Evolutionary conservation across 2,888 invertebrate genomes (phyloP).

Genomic region (Thymelicus acteon): DNA sequence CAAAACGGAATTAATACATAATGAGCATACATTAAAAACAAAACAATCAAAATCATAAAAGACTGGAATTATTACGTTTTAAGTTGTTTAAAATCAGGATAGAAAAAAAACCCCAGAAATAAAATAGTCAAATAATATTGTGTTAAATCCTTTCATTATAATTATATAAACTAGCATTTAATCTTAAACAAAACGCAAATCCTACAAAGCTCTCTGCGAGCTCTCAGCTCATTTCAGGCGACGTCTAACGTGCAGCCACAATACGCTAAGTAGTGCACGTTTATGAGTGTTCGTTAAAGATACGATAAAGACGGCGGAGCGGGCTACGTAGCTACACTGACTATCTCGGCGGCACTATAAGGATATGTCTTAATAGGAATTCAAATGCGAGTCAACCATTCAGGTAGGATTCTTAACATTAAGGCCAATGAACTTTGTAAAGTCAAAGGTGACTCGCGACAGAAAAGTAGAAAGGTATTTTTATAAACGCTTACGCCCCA

Average conservation of each 20-base stretch:
- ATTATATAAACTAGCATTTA: background rate
- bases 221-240: slow-evolving; percentile 59
- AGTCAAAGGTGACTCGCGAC: background rate
- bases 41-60: too few species aligned
- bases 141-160: too few species aligned
- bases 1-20: too few species aligned
- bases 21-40: too few species aligned
- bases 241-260: slow-evolving; percentile 53
- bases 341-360: slow-evolving; percentile 39
- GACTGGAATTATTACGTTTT: too few species aligned
- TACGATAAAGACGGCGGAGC: slow-evolving; percentile 80
- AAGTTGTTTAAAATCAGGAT: too few species aligned
- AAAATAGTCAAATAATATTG: too few species aligned
- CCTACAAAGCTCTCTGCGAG: slow-evolving; percentile 58
- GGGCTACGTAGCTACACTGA: slow-evolving; percentile 70
- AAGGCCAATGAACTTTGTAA: background rate
- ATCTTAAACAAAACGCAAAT: slow-evolving; percentile 58
- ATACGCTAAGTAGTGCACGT: slow-evolving; percentile 75
- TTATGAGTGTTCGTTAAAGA: slow-evolving; percentile 84
- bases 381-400: slow-evolving; percentile 12
- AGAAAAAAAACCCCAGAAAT: too few species aligned
- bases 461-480: too few species aligned
- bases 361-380: slow-evolving; percentile 16
- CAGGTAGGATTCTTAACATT: background rate
- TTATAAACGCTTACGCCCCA: too few species aligned